These are phyloP conservation scores for Serilophus lunatus DNA, from an alignment of 2,113 vertebrate genomes.

Conservation along the genomic window DNA sequence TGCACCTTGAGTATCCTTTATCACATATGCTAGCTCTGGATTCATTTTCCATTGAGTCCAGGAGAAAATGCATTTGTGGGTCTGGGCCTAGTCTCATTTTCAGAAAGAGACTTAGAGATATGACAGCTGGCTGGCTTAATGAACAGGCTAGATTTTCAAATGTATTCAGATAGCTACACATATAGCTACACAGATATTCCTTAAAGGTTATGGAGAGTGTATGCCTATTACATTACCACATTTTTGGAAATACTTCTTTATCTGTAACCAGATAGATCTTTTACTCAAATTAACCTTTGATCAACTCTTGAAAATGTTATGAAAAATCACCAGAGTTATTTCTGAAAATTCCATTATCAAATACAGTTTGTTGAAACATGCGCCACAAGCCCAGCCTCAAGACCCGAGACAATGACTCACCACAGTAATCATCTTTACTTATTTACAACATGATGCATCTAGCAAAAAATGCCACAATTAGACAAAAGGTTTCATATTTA, in stretches of 20 bases:
- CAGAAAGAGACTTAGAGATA: not conserved
- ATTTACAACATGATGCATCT: not conserved
- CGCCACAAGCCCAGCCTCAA: not conserved
- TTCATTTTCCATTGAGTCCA: not conserved
- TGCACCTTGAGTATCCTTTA: not conserved
- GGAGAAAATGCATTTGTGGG: fast-evolving
- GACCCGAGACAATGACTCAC: not conserved
- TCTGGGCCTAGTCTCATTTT: not conserved
- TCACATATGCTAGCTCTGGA: fast-evolving
- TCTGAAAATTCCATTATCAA: not conserved
- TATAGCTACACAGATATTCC: not conserved
- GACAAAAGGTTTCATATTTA: not conserved
- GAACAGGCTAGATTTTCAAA: not conserved
- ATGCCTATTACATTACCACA: not conserved
- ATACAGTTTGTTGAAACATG: not conserved
- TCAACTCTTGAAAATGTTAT: not conserved
- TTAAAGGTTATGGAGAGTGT: not conserved
- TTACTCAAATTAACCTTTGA: not conserved
- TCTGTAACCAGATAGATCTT: not conserved
- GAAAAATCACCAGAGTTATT: not conserved
- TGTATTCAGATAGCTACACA: not conserved
- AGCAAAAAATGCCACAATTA: not conserved
- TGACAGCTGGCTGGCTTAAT: not conserved
- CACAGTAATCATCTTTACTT: not conserved
- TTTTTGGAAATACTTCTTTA: not conserved